Evolutionary conservation across 2,797 vertebrate genomes (phyloP), one percentile per base, ranked within the genome.

Genomic region (Pangasius macronema): DNA sequence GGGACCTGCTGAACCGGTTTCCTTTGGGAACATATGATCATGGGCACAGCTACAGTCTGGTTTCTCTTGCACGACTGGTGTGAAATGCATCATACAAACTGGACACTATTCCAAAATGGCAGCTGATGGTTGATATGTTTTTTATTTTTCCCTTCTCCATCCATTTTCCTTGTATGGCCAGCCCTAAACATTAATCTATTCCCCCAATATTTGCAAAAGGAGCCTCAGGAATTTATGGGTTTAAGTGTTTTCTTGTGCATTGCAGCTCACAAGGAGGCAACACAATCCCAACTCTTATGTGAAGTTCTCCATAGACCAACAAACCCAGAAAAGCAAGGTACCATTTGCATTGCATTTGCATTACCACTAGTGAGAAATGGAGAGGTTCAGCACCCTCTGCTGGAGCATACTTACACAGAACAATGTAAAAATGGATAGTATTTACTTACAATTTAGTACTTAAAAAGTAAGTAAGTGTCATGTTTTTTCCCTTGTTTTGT

Each of bases 301-400:
- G 89, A 95, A 96, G 91, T 91, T 99, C 3, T 94, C 96, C 0
- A 87, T 99, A 65, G 96, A 96, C 84, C 91, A 94, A 65, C 95
- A 96, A 61, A 96, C 94, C 75, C 94, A 96, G n/a, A 97, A 96
- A 90, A 99, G 98, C 95, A 99, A 98, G 97, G 98, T 99, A 93
- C 61, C 3, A 49, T 88, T 84, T 84, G 57, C 53, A 88, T 87
- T 33, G 1, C 1, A 22, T 82, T 81, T 91, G 7, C 49, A 85
- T 86, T 67, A 22, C n/a, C 42, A 75, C 18, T 75, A 27, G 2
- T 55, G 46, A 39, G 5, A 13, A 39, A 13, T 16, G 0, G 70
- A 72, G 65, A 30, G 0, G 14, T 82, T 63, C 0, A 85, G 42
- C 10, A 3, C 67, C 57, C 84, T 57, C 83, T 75, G 24, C 83